Base-by-base conservation (phyloP, 1,140 invertebrate species). In the Mya arenaria region DNA sequence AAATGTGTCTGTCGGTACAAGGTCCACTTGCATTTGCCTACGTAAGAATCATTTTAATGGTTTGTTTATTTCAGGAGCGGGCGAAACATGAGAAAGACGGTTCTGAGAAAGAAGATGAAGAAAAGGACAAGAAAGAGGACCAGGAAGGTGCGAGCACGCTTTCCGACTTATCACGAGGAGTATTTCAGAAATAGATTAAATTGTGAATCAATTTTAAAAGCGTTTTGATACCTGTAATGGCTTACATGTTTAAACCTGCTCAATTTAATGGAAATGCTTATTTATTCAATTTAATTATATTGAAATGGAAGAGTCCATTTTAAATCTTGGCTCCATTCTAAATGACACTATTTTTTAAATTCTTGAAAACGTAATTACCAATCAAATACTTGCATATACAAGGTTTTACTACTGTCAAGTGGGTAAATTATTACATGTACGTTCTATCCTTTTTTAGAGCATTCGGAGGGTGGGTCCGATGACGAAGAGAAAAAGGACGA, bases 401-500 rank as follows among this genome's bases (percentile, higher is more conserved):
- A n/a, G n/a, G n/a, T n/a, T n/a, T n/a, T n/a, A n/a, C n/a, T n/a
- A n/a, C n/a, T n/a, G n/a, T n/a, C n/a, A n/a, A n/a, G n/a, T n/a
- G n/a, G n/a, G n/a, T n/a, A n/a, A n/a, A n/a, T n/a, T n/a, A n/a
- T n/a, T n/a, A n/a, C n/a, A n/a, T n/a, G n/a, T n/a, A n/a, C n/a
- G n/a, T n/a, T n/a, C n/a, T n/a, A n/a, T n/a, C n/a, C n/a, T n/a
- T 13, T 23, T 63, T 13, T 15, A 73, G 56, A 65, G 0, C 56
- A 68, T 17, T 71, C 65, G 19, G 62, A 79, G 10, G 36, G n/a
- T 8, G 63, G 80, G 36, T 52, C 48, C 1, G 25, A 52, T n/a
- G 48, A 52, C 19, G 84, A 85, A 34, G 71, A 75, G 32, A 71
- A 84, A 56, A 84, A 84, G 52, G 80, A 85, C 58, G 81, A 85